phyloP scores from a whole-genome alignment of 1,140 invertebrate species.

The Ericerus pela region DNA sequence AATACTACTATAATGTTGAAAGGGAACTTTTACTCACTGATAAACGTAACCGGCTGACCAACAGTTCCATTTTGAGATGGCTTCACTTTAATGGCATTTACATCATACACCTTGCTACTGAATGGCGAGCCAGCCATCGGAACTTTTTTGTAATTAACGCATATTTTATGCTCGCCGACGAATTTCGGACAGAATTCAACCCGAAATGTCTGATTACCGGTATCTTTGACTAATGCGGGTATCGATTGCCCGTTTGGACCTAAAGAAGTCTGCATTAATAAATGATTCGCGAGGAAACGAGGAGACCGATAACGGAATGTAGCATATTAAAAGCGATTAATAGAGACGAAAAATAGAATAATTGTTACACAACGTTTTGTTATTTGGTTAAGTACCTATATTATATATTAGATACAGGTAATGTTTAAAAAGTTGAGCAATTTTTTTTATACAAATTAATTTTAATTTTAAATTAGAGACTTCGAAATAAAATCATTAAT shows the following conservation, averaged over 20 bases:
- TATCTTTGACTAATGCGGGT: slow-evolving; percentile 69
- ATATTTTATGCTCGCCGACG: slow-evolving; percentile 80
- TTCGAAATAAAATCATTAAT: too few relatives aligned
- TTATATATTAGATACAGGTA: too few relatives aligned
- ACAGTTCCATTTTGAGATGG: slow-evolving; percentile 78
- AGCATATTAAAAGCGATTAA: too few relatives aligned
- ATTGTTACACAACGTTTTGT: too few relatives aligned
- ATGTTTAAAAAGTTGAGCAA: too few relatives aligned
- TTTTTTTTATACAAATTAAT: too few relatives aligned
- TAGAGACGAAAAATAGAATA: not conserved
- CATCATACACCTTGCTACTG: slow-evolving; percentile 87
- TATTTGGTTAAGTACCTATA: too few relatives aligned
- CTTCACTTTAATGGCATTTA: slow-evolving; percentile 84
- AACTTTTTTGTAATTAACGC: slow-evolving; percentile 59
- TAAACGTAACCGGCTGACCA: slow-evolving; percentile 84
- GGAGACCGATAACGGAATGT: too few relatives aligned
- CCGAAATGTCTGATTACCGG: slow-evolving; percentile 49
- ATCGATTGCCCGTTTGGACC: slow-evolving; percentile 75
- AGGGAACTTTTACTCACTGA: slow-evolving; percentile 45
- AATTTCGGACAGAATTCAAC: slow-evolving; percentile 73
- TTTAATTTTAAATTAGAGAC: too few relatives aligned
- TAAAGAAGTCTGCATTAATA: slow-evolving; percentile 29
- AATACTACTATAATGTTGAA: not conserved
- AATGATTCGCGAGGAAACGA: slow-evolving; percentile 4
- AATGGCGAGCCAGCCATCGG: slow-evolving; percentile 78